Base-by-base conservation (phyloP, 2,113 vertebrate genomes). In the Smithornis capensis region DNA sequence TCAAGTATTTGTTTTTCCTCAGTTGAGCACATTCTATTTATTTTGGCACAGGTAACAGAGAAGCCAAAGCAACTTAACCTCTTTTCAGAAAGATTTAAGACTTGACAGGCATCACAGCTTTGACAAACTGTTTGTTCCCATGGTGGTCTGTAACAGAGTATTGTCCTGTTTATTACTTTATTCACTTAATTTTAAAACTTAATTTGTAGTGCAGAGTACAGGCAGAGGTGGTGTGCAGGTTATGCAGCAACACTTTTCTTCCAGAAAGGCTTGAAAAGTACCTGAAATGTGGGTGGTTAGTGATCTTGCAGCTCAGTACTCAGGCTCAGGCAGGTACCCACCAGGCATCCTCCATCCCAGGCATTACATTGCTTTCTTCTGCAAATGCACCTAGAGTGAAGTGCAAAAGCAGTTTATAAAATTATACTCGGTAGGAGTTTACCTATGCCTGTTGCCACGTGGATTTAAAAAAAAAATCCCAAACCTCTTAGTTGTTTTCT, bases 1-100 rank as follows among this genome's bases (percentile, higher is more conserved):
- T 95, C 83, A 92, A 97, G 91, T 95, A 94, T 95, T 95, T 97
- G 83, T 96, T 98, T 97, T 96, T 74, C 83, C 85, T 92, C 93
- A 90, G 67, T 94, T 77, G 62, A 87, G 90, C 60, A 83, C 92
- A 95, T 91, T 86, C 94, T 96, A 49, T 96, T 94, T 91, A 87
- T 97, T 95, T 89, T 87, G 96, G 89, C 67, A 93, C 44, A 40
- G 83, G 55, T 62, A 77, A 81, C 76, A 84, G 83, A 95, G 88
- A 82, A 96, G 94, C 12, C 83, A 95, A 83, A 53, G 83, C 62
- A 68, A 75, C 56, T 95, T 93, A 90, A 87, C 94, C 85, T 87
- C 84, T 53, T 91, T 87, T 73, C 80, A 90, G 79, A 92, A 62
- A 82, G 75, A 64, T 87, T 91, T 73, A 92, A 96, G 94, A 52